Conservation (phyloP, 2,888 invertebrate species). For the Abrostola tripartita region DNA sequence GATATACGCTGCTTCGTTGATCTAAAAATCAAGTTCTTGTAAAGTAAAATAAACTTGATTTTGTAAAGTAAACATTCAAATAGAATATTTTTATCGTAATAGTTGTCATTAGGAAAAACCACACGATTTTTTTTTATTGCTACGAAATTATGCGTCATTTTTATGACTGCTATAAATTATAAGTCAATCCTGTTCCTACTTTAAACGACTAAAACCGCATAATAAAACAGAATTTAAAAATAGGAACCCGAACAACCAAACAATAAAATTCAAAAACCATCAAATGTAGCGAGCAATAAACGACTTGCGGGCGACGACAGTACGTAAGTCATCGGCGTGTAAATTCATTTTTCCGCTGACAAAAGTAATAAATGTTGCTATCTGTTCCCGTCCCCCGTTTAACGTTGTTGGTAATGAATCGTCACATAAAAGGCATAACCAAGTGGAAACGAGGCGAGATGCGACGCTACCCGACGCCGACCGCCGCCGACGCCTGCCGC, state of each 20-base stretch:
- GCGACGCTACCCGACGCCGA: conserved; percentile 47
- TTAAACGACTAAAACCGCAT: background rate
- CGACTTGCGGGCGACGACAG: conserved; percentile 48
- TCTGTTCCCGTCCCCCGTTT: conserved; percentile 81
- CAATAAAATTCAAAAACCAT: conserved; percentile 51
- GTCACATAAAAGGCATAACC: conserved; percentile 87
- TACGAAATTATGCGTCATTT: background rate
- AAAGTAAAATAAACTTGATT: background rate
- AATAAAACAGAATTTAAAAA: background rate
- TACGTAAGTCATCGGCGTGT: conserved; percentile 71
- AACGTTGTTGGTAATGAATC: conserved; percentile 84
- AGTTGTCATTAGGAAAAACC: too few relatives aligned
- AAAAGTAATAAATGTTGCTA: conserved; percentile 87
- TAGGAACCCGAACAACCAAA: conserved; percentile 23
- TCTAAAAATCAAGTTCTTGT: conserved; percentile 8
- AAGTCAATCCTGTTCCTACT: background rate
- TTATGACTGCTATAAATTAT: background rate
- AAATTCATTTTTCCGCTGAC: conserved; percentile 88
- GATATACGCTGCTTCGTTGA: conserved; percentile 39
- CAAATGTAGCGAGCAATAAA: conserved; percentile 54
- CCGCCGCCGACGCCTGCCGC: conserved; percentile 22
- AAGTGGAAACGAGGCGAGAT: conserved; percentile 83
- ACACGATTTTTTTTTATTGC: background rate
- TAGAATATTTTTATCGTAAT: too few relatives aligned
- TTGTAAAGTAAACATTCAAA: background rate